Base-by-base conservation (phyloP, 2,797 vertebrate genomes). In the Gymnocypris eckloni region DNA sequence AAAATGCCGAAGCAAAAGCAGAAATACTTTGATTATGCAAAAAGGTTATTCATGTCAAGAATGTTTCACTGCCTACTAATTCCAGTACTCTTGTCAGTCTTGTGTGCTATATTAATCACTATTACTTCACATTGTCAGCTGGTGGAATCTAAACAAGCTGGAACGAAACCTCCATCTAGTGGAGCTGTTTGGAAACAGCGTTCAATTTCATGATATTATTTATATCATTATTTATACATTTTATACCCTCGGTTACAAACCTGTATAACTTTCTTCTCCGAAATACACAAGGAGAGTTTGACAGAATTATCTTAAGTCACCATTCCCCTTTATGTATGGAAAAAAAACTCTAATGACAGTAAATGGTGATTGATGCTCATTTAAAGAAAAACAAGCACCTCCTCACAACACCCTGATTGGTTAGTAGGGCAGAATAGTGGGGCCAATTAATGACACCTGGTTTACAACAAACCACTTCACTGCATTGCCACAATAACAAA, bases 361-460 rank as follows among this genome's bases (percentile, higher is more conserved):
- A 39, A 41, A 77, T 56, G 33, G 50, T 75, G 28, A 67, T 16
- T 71, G 69, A n/a, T 22, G 39, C 20, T 43, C 20, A 39, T n/a
- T 71, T 70, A 70, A 61, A 70, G 20, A 56, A 11, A 41, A 12
- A 78, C 4, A 69, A 37, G 41, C 8, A 81, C 16, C 25, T 15
- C 22, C 61, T 28, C 10, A 69, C 16, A 37, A 48, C 33, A 8
- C 7, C 6, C 43, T 79, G 70, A 79, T 59, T 56, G 25, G 59
- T 73, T 69, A 56, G 37, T 76, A 54, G 28, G 33, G 13, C 6
- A 15, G 22, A 11, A 15, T 37, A 76, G 11, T 18, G 45, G 6
- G 28, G 10, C 15, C 50, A 82, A 83, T 84, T 80, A 81, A 67
- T 59, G 22, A 66, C 86, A 84, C 75, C 86, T 87, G 86, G 54